These are phyloP conservation scores for Dysdera silvatica DNA, from an alignment of 1,140 invertebrate species.

Conservation along the genomic window DNA sequence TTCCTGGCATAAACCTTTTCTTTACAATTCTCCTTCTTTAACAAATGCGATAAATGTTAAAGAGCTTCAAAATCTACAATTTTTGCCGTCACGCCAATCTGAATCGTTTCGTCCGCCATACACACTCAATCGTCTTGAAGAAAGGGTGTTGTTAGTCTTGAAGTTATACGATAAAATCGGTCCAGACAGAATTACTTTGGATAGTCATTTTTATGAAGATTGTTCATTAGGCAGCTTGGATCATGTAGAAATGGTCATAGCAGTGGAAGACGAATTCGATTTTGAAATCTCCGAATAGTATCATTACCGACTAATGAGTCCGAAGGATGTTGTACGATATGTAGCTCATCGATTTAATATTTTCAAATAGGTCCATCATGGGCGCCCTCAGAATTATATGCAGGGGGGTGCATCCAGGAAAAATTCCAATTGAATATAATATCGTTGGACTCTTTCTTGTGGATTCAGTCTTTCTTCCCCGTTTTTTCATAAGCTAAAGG, in stretches of 20 bases:
- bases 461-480: too few relatives aligned
- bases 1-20: too few relatives aligned
- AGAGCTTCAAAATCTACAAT: too few relatives aligned
- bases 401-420: too few relatives aligned
- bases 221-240: conserved; percentile 94
- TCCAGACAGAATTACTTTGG: conserved; percentile 73
- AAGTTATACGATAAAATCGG: conserved; percentile 95
- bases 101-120: conserved; percentile 50
- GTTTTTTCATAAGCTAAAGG: too few relatives aligned
- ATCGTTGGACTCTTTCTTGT: too few relatives aligned
- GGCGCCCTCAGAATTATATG: too few relatives aligned
- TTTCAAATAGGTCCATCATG: conserved; percentile 72
- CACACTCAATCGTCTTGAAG: conserved; percentile 68
- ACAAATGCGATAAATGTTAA: too few relatives aligned
- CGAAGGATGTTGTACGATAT: conserved; percentile 86
- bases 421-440: too few relatives aligned
- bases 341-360: conserved; percentile 89
- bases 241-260: conserved; percentile 98
- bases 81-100: too few relatives aligned
- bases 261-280: conserved; percentile 98
- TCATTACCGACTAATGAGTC: conserved; percentile 84
- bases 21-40: too few relatives aligned
- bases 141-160: conserved; percentile 83
- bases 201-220: conserved; percentile 95
- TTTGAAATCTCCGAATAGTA: conserved; percentile 98